Base-by-base conservation (phyloP, 2,888 invertebrate species). In the Plagiodera versicolora region DNA sequence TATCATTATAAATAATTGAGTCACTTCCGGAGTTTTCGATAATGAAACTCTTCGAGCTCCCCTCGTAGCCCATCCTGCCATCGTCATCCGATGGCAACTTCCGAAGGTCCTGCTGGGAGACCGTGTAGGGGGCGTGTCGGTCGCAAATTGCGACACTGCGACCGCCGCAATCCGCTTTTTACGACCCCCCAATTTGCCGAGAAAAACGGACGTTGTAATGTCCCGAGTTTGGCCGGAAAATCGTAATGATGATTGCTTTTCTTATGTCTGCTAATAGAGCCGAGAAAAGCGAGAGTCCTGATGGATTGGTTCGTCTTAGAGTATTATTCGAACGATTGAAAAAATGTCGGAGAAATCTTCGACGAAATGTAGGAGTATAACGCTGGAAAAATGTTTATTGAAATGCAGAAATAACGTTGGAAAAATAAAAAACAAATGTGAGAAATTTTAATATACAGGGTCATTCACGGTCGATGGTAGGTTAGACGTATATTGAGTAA, bases 101-200 rank as follows among this genome's bases (percentile, higher is more conserved):
- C 56, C 55, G 51, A 30, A 30, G 47, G 58, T 62, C 58, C 58
- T 58, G 62, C 62, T n/a, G 39, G 44, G 61, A 57, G 62, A 17
- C 67, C 69, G 67, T 74, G 73, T 71, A 68, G 69, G 64, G 71
- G 77, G 79, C 76, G 77, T 75, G 73, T 60, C 72, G 30, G 67
- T 63, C 71, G 74, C 75, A 78, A 78, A 78, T 79, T 78, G 79
- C 78, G 74, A 76, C 77, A 79, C 74, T 74, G 75, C 75, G 75
- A 71, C 74, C 77, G 69, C 72, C 71, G 71, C 70, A 71, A 72
- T 72, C 69, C 72, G 70, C 74, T 78, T 79, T 79, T 79, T 79
- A 79, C 77, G 77, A 77, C 76, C 77, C 77, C 73, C 77, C 79
- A 79, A 79, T 79, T 79, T 79, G 73, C 71, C 69, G 66, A 67